A percentile compares a stretch with the other conserved stretches of the same genome.
These are phyloP conservation scores for Eleginops maclovinus DNA, from an alignment of 2,113 vertebrate genomes.

Conservation along the genomic window DNA sequence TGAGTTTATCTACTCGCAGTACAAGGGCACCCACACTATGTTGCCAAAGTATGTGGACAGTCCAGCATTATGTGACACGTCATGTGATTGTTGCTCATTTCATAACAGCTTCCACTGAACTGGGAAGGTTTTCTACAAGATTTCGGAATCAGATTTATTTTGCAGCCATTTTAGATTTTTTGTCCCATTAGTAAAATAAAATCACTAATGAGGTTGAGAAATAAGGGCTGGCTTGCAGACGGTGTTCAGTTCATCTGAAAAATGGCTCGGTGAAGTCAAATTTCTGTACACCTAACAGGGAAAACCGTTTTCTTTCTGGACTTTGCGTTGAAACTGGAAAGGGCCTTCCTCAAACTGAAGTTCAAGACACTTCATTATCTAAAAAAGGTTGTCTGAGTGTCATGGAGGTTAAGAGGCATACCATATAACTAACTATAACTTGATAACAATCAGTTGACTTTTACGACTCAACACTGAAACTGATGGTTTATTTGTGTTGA, in stretches of 20 bases:
- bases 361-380: neutral
- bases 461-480: neutral
- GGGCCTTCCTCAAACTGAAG: neutral
- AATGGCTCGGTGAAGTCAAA: neutral
- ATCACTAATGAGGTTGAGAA: neutral
- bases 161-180: too few species aligned
- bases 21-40: neutral
- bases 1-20: slow-evolving; percentile 1
- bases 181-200: too few species aligned
- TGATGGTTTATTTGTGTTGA: neutral
- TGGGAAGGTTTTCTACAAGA: neutral
- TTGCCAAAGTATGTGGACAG: neutral
- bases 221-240: neutral
- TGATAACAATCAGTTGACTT: neutral
- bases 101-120: neutral
- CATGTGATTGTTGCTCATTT: neutral
- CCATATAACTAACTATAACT: neutral
- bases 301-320: neutral
- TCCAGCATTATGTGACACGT: neutral
- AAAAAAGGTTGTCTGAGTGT: neutral
- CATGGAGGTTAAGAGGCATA: neutral
- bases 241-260: neutral
- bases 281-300: neutral
- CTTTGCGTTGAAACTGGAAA: neutral
- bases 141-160: slow-evolving; percentile 6